Conservation (phyloP, 1,140 invertebrate genomes). For the Chironomus striatipennis region DNA sequence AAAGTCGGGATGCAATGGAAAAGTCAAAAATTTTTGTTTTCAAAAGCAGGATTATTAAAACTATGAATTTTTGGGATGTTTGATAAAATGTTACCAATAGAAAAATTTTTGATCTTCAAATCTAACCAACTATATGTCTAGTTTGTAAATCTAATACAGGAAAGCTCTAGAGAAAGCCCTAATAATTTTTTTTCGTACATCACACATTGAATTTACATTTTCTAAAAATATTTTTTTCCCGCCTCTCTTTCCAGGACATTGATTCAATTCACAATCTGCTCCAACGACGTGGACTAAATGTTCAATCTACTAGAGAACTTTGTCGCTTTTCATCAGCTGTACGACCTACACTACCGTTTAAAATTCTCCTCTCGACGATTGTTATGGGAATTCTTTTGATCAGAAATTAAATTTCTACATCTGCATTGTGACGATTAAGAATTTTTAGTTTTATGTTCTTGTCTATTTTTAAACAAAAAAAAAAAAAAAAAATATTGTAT, state of each 20-base stretch:
- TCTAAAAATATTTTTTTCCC: constrained; percentile 25
- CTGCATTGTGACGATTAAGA: background rate
- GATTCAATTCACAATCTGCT: constrained; percentile 56
- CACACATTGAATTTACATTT: background rate
- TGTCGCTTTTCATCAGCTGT: constrained; percentile 33
- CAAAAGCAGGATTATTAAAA: too few relatives aligned
- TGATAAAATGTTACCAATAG: too few relatives aligned
- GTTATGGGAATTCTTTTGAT: background rate
- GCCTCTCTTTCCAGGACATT: constrained; percentile 42
- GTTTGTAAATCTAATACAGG: too few relatives aligned
- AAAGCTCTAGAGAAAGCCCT: too few relatives aligned
- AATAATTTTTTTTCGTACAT: too few relatives aligned
- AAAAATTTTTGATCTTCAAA: too few relatives aligned
- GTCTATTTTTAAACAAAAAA: background rate
- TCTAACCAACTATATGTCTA: too few relatives aligned
- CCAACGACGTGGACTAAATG: constrained; percentile 49
- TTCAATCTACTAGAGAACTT: constrained; percentile 50
- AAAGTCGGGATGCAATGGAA: too few relatives aligned
- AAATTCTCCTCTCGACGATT: background rate
- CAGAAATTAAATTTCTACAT: background rate
- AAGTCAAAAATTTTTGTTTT: too few relatives aligned
- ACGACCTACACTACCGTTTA: background rate
- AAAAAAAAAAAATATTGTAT: too few relatives aligned
- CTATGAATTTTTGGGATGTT: too few relatives aligned
- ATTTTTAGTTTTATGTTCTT: background rate